Evolutionary conservation across 2,797 vertebrate genomes (phyloP).

Genomic region (Scomberomorus guttatus): DNA sequence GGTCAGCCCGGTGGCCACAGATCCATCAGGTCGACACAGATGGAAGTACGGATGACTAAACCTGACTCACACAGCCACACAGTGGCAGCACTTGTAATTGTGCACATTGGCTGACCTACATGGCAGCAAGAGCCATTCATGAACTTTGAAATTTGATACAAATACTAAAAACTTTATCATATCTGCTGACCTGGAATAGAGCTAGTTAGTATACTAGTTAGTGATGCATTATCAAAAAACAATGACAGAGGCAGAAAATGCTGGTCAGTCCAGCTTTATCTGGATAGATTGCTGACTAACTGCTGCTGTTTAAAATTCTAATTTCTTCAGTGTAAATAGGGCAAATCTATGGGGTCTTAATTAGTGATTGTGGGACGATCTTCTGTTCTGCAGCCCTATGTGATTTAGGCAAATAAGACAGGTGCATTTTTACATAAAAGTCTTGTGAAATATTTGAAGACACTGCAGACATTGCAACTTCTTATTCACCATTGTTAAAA

Average conservation of each 20-base stretch:
- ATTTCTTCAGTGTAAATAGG: conserved; percentile 21
- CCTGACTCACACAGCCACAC: conserved; percentile 21
- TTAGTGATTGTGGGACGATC: conserved; percentile 10
- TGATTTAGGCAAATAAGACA: conserved; percentile 2
- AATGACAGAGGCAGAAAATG: background rate
- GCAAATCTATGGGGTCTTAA: conserved; percentile 47
- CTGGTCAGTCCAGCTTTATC: background rate
- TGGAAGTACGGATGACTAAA: conserved; percentile 38
- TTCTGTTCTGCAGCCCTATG: conserved; percentile 25
- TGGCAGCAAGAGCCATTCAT: conserved; percentile 33
- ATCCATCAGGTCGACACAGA: conserved; percentile 40
- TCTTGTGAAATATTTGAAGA: background rate
- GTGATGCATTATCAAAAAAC: background rate
- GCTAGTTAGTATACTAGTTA: background rate
- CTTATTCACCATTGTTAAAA: background rate
- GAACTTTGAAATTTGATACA: conserved; percentile 34
- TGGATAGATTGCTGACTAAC: background rate
- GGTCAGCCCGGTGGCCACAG: conserved; percentile 24
- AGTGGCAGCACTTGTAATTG: conserved; percentile 17
- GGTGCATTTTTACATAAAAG: conserved; percentile 21
- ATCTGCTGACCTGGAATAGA: background rate
- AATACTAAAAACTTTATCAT: conserved; percentile 27
- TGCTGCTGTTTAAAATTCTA: conserved; percentile 32
- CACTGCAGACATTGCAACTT: background rate
- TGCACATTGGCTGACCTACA: background rate